Evolutionary conservation across 2,888 invertebrate species (phyloP).

Genomic region (Zhengitettix transpicula): DNA sequence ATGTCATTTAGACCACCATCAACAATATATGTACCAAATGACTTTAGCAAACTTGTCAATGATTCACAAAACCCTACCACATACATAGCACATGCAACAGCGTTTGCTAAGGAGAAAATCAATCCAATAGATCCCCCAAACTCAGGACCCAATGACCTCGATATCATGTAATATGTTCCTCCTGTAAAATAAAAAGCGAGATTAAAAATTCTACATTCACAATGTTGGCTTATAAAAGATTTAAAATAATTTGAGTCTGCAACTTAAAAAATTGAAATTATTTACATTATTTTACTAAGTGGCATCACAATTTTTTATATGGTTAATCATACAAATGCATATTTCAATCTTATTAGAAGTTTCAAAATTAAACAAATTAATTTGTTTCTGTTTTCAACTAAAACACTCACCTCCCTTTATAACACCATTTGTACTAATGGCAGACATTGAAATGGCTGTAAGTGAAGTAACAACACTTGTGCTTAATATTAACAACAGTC

Average conservation of each 20-base stretch:
- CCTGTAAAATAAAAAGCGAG: constrained; percentile 43
- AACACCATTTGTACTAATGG: constrained; percentile 94
- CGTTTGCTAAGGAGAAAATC: constrained; percentile 91
- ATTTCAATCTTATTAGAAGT: too few relatives aligned
- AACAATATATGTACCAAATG: constrained; percentile 38
- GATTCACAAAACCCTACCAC: constrained; percentile 97
- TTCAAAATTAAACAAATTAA: too few relatives aligned
- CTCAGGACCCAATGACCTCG: constrained; percentile 88
- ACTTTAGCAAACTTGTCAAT: constrained; percentile 47
- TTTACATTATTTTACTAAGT: too few relatives aligned
- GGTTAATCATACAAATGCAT: too few relatives aligned
- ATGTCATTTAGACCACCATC: constrained; percentile 44
- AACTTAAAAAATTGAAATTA: too few relatives aligned
- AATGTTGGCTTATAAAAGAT: too few relatives aligned
- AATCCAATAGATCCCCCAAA: constrained; percentile 92
- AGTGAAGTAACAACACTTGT: constrained; percentile 77
- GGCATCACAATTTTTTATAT: too few relatives aligned
- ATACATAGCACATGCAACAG: constrained; percentile 94
- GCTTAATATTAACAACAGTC: constrained; percentile 57
- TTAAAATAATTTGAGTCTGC: too few relatives aligned
- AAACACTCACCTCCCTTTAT: constrained; percentile 76
- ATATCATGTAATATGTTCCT: constrained; percentile 98
- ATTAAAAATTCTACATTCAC: background rate
- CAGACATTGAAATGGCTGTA: constrained; percentile 91
- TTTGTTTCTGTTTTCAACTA: background rate